These are phyloP conservation scores for Macrobrachium rosenbergii DNA, from an alignment of 1,140 invertebrate genomes.

Conservation along the genomic window DNA sequence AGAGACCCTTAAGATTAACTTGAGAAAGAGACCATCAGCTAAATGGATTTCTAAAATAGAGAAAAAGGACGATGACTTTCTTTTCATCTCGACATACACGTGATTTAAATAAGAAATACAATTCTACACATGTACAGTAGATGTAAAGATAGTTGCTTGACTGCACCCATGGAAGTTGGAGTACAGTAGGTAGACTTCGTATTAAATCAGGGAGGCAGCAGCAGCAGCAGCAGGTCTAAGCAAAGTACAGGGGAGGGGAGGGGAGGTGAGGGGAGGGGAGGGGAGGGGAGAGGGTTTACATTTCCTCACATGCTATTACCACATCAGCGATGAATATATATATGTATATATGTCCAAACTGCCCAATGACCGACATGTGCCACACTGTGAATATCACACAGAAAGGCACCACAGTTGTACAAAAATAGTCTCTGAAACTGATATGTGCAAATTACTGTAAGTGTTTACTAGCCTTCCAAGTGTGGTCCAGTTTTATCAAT, in stretches of 20 bases:
- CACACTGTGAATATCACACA: no score
- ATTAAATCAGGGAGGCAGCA: slow-evolving; percentile 38
- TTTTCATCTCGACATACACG: slow-evolving; percentile 62
- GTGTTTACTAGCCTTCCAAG: slow-evolving; percentile 64
- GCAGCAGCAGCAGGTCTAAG: slow-evolving; percentile 52
- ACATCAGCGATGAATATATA: no score
- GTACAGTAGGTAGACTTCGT: slow-evolving; percentile 59
- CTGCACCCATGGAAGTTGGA: slow-evolving; percentile 66
- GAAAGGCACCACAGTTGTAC: no score
- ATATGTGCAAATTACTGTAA: slow-evolving; percentile 64
- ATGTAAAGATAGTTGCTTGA: slow-evolving; percentile 66
- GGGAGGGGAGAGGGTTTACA: no score
- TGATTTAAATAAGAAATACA: slow-evolving; percentile 63
- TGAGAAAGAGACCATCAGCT: no score
- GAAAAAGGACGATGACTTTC: slow-evolving; percentile 58
- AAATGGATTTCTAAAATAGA: slow-evolving; percentile 62
- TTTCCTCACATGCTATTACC: no score
- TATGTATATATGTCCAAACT: no score
- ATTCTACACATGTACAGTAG: slow-evolving; percentile 66
- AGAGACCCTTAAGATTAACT: slow-evolving; percentile 58
- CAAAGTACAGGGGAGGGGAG: slow-evolving; percentile 60
- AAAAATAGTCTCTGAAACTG: no score
- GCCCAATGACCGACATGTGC: no score
- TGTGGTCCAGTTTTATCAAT: slow-evolving; percentile 60
- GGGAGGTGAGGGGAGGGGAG: no score